A percentile compares a stretch with the other conserved stretches of the same genome.
These are phyloP conservation scores for Steinernema hermaphroditum DNA, from an alignment of 2,888 invertebrate species.

Conservation along the genomic window DNA sequence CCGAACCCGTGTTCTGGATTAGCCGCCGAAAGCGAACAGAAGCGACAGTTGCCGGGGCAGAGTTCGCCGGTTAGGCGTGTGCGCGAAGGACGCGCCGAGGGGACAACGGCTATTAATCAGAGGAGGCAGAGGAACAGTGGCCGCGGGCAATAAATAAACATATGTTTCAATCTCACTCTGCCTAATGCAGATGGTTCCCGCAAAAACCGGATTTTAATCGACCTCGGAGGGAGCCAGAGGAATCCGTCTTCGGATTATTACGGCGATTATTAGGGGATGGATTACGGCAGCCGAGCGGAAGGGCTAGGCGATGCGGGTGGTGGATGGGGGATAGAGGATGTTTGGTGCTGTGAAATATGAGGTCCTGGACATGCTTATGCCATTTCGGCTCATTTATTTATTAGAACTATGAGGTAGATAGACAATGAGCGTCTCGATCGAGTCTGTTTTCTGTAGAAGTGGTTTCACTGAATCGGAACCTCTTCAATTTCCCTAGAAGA, in stretches of 20 bases:
- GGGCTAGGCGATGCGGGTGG: background rate
- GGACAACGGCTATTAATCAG: slow-evolving; percentile 25
- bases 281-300: slow-evolving; percentile 6
- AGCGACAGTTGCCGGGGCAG: background rate
- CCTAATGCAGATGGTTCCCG: slow-evolving; percentile 29
- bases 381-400: too few species aligned
- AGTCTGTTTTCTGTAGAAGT: too few species aligned
- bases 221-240: background rate
- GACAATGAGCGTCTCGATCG: too few species aligned
- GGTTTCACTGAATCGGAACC: too few species aligned
- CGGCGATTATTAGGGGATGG: slow-evolving; percentile 8
- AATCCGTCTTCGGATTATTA: slow-evolving; percentile 11
- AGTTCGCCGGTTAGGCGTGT: background rate
- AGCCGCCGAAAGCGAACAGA: background rate
- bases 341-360: too few species aligned
- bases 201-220: slow-evolving; percentile 18
- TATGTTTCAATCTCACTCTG: slow-evolving; percentile 27
- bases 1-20: slow-evolving; percentile 12
- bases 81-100: background rate
- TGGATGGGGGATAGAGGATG: too few species aligned
- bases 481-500: too few species aligned
- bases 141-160: slow-evolving; percentile 29
- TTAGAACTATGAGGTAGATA: too few species aligned
- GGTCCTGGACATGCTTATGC: too few species aligned
- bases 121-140: background rate